Conservation (phyloP, 2,113 vertebrate species). For the Pandion haliaetus region DNA sequence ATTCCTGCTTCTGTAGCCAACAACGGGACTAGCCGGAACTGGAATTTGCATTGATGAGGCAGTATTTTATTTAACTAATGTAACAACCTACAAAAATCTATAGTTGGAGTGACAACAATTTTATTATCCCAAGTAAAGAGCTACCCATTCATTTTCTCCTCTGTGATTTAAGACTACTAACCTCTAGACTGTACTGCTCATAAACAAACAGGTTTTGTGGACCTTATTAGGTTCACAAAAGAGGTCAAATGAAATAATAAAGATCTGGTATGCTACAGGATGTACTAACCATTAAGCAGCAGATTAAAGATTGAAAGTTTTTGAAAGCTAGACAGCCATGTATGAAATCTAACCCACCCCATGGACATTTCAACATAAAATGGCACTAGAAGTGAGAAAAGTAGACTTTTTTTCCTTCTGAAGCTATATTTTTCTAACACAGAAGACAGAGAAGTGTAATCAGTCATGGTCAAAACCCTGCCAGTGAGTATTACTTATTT, state of each 20-base stretch:
- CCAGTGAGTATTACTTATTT: constrained; percentile 63
- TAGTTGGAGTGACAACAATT: constrained; percentile 31
- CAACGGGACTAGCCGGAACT: constrained; percentile 39
- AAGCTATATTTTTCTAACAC: constrained; percentile 57
- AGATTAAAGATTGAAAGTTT: constrained; percentile 66
- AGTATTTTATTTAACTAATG: constrained; percentile 57
- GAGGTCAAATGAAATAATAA: constrained; percentile 64
- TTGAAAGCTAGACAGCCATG: constrained; percentile 48
- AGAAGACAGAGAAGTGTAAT: constrained; percentile 58
- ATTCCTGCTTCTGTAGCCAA: constrained; percentile 49
- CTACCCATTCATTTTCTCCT: constrained; percentile 26
- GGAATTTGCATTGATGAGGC: constrained; percentile 53
- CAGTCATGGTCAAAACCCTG: constrained; percentile 57
- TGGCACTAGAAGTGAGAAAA: constrained; percentile 61
- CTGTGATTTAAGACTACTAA: constrained; percentile 47
- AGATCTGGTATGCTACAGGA: constrained; percentile 52
- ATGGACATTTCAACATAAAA: constrained; percentile 44
- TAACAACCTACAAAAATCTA: constrained; percentile 43
- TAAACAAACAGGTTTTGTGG: constrained; percentile 62
- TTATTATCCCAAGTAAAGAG: constrained; percentile 33
- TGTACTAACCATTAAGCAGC: constrained; percentile 58
- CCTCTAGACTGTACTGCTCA: background rate
- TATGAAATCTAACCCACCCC: constrained; percentile 44
- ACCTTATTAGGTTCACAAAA: constrained; percentile 55
- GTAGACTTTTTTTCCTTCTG: constrained; percentile 35